These are phyloP conservation scores for Linurgus olivaceus DNA, from an alignment of 2,797 vertebrate genomes.

Conservation along the genomic window DNA sequence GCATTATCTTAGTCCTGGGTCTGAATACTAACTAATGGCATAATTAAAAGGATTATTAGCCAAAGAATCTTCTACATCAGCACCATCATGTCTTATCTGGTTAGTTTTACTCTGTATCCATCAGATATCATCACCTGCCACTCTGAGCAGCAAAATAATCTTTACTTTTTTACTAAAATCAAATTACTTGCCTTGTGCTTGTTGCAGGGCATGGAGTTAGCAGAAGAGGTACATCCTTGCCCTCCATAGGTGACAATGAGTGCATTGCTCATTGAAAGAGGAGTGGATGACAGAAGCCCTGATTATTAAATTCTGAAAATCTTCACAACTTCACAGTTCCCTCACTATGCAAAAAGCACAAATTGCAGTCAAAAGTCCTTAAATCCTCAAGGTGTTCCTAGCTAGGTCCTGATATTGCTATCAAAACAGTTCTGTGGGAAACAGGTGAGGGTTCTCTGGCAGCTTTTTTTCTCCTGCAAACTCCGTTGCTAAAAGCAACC, in stretches of 20 bases:
- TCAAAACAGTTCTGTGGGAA: neutral
- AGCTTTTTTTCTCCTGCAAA: neutral
- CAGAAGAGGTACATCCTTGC: neutral
- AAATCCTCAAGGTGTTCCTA: neutral
- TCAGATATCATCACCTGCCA: neutral
- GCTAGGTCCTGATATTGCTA: neutral
- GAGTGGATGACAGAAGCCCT: neutral
- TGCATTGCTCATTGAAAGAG: neutral
- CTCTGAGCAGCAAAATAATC: neutral
- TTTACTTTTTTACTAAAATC: neutral
- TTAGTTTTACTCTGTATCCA: neutral
- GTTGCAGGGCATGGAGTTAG: neutral
- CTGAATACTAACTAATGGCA: neutral
- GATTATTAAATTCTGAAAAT: neutral
- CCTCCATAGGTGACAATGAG: neutral
- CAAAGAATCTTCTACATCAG: neutral
- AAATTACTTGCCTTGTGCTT: neutral
- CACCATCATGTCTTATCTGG: accelerated
- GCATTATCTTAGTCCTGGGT: neutral
- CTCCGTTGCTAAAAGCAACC: neutral
- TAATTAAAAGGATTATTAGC: neutral
- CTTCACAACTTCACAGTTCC: neutral
- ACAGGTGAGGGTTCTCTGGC: neutral
- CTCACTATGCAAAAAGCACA: neutral
- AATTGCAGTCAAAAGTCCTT: neutral